Base-by-base conservation (phyloP, 2,888 invertebrate species). In the Leucoma salicis region DNA sequence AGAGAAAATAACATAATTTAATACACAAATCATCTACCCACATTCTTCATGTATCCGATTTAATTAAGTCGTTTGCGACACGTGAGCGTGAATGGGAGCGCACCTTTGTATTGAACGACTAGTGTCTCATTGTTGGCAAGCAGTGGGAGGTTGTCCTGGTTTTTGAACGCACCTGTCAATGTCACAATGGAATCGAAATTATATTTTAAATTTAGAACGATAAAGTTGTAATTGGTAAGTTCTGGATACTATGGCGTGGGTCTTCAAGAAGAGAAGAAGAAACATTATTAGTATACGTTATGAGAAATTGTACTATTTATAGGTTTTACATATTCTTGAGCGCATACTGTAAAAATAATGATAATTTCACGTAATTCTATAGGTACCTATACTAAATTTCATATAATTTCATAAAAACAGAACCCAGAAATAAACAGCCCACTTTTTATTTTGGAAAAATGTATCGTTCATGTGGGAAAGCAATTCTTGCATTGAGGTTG, bases 31-130 rank as follows among this genome's bases (percentile, higher is more conserved):
- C 81, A 83, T 81, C 79, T 81, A 71, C 78, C 82, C 72, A 79
- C 78, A 73, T 55, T 68, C 62, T 66, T 21, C 66, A 73, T 70
- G 74, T 70, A 74, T 71, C 68, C 70, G 74, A 82, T 86, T 85
- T 88, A 88, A 87, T 88, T 84, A 87, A 86, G 82, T 86, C 78
- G 71, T 82, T 71, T 68, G 73, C 76, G 78, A 82, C 86, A 84
- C 83, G 82, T 79, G 80, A 76, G 70, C 52, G 66, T 79, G 70
- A 79, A 83, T 81, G 63, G 78, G 43, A 58, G 62, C 61, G 63
- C 66, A 70, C 66, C 69, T 65, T 69, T 64, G 66, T 69, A 56
- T 69, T 70, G 7, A 45, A 34, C 48, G 48, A 59, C 61, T 66
- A 67, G 72, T 74, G 74, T 72, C 73, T 74, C 66, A 75, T 87